Base-by-base conservation (phyloP, 2,888 invertebrate genomes). In the Cryptocephalus moraei region DNA sequence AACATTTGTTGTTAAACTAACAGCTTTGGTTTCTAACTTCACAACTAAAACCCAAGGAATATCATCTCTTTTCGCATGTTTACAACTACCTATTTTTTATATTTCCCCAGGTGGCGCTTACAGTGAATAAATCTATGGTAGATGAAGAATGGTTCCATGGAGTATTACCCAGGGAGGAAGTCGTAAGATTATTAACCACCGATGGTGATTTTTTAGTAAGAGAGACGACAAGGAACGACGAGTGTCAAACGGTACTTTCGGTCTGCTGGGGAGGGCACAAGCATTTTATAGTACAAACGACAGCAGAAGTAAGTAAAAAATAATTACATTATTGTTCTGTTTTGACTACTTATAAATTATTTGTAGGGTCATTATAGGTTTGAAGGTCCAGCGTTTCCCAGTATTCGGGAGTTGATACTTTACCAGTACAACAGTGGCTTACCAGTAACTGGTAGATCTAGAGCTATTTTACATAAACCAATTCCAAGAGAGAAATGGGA, bases 131-230 rank as follows among this genome's bases (percentile, higher is more conserved):
- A 39, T 81, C 84, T 9, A 71, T 89, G 41, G 85, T 91, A 53
- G 91, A 93, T 59, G 93, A 94, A 71, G 92, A 93, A 68, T 95
- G 94, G 94, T 95, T 95, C 73, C 96, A 96, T 66, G 96, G 96
- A 1, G 93, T 95, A 9, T 72, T 96, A 49, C 96, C 96, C 0
- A 78, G 96, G 10, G 95, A 95, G 70, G 95, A 96, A 73, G 95
- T 95, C 32, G 93, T 94, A 39, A 75, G 94, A 50, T 75, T 96
- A 38, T 75, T 96, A 50, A 81, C 86, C n/a, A 84, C 84, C 46
- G 91, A 96, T 59, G 96, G 96, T 0, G 95, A 96, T 69, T 96
- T 91, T 71, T 75, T 96, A 49, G 93, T 96, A 47, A 78, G 95
- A 31, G 93, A 95, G 74, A 94, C 93, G 1, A 91, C 84, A 50